Conservation (phyloP, 2,888 invertebrate species). For the Parnassius apollo region DNA sequence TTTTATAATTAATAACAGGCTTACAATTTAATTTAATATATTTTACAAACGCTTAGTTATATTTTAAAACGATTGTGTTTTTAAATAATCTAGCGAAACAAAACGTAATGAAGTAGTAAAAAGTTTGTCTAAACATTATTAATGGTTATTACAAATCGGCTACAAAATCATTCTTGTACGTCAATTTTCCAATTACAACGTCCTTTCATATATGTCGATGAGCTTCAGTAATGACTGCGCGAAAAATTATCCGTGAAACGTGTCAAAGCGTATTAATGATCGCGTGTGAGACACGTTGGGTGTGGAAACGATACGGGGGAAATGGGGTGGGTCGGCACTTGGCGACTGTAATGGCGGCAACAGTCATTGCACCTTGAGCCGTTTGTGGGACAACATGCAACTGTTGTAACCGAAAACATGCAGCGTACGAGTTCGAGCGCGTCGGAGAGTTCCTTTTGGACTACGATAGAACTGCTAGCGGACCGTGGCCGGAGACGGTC, state of each 20-base stretch:
- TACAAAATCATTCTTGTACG: not conserved
- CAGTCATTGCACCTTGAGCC: constrained; percentile 76
- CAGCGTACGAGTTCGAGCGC: constrained; percentile 66
- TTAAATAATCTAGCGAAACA: too few relatives aligned
- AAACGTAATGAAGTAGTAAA: too few relatives aligned
- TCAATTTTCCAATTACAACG: constrained; percentile 2
- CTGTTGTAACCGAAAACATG: constrained; percentile 47
- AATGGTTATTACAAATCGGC: not conserved
- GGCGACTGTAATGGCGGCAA: constrained; percentile 54
- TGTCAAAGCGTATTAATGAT: constrained; percentile 70
- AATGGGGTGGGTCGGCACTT: constrained; percentile 39
- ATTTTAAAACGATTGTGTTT: too few relatives aligned
- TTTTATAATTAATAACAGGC: too few relatives aligned
- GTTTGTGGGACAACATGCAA: constrained; percentile 60
- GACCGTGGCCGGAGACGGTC: constrained; percentile 74
- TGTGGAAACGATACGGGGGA: constrained; percentile 39
- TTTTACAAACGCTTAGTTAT: too few relatives aligned
- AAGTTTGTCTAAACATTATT: not conserved
- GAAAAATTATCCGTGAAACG: constrained; percentile 54
- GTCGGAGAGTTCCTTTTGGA: constrained; percentile 81
- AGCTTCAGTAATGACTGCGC: constrained; percentile 41
- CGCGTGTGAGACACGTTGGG: constrained; percentile 73
- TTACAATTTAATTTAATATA: too few relatives aligned
- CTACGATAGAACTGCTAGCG: constrained; percentile 82
- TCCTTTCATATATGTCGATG: constrained; percentile 32